phyloP scores from a whole-genome alignment of 1,140 invertebrate species.

The Glossosoma conforme region DNA sequence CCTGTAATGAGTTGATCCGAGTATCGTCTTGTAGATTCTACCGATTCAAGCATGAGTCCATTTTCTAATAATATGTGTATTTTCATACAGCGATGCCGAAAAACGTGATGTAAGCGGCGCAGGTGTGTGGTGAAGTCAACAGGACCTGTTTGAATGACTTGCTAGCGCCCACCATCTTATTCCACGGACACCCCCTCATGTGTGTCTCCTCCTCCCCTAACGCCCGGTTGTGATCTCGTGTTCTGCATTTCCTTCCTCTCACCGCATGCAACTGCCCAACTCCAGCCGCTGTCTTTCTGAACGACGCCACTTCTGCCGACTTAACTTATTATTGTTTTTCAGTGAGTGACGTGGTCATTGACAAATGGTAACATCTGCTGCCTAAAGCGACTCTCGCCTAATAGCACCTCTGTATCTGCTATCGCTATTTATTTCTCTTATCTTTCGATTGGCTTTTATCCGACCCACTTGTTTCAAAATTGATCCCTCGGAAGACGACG shows the following conservation, averaged over 20 bases:
- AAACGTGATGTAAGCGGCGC: constrained; percentile 10
- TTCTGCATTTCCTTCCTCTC: constrained; percentile 35
- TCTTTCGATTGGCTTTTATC: constrained; percentile 40
- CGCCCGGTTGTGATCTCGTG: constrained; percentile 44
- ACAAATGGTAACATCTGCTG: constrained; percentile 54
- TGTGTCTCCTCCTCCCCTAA: constrained; percentile 48
- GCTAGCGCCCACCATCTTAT: constrained; percentile 46
- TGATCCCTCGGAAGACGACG: constrained; percentile 16
- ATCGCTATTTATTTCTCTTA: constrained; percentile 35
- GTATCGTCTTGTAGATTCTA: too few relatives aligned
- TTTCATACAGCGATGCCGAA: constrained; percentile 25
- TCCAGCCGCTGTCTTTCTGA: constrained; percentile 39
- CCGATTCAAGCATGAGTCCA: constrained; percentile 18
- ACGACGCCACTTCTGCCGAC: constrained; percentile 12
- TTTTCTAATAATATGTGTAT: constrained; percentile 27
- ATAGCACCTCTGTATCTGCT: constrained; percentile 43
- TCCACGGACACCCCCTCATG: constrained; percentile 51
- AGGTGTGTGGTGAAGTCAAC: constrained; percentile 23
- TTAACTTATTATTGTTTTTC: constrained; percentile 51
- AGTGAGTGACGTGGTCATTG: constrained; percentile 55
- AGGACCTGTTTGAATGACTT: constrained; percentile 43
- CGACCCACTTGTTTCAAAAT: constrained; percentile 31
- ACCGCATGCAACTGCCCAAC: constrained; percentile 38
- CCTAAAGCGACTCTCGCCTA: constrained; percentile 48
- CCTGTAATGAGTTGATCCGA: too few relatives aligned